A percentile compares a stretch with the other conserved stretches of the same genome.
phyloP scores from a whole-genome alignment of 2,888 invertebrate species.

The Sthenelais limicola region DNA sequence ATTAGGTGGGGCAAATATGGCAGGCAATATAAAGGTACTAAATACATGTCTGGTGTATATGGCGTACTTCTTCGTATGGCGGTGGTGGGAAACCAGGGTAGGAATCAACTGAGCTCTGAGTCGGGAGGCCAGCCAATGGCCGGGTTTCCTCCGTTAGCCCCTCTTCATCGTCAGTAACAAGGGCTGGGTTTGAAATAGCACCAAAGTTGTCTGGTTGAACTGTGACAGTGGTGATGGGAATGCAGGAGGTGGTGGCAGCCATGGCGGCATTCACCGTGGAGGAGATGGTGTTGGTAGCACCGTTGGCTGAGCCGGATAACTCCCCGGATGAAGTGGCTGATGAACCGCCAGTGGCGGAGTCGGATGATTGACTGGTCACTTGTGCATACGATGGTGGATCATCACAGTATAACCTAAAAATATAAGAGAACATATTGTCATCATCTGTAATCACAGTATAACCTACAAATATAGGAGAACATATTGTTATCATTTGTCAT shows the following conservation, averaged over 20 bases:
- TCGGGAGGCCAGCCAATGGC: not conserved
- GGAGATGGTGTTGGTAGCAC: slow-evolving; percentile 5
- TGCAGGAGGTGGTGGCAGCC: no score
- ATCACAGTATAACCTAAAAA: slow-evolving; percentile 39
- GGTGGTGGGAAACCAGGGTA: slow-evolving; percentile 38
- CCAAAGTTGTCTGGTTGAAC: slow-evolving; percentile 10
- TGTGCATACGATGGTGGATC: slow-evolving; percentile 40
- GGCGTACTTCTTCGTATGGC: slow-evolving; percentile 41
- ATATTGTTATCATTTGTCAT: no score
- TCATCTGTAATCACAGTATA: no score
- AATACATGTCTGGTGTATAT: slow-evolving; percentile 32
- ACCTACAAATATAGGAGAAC: no score
- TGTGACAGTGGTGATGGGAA: not conserved
- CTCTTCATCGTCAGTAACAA: slow-evolving; percentile 21
- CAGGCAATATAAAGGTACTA: no score
- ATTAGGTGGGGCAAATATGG: no score
- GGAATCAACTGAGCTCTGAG: slow-evolving; percentile 29
- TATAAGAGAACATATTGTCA: no score
- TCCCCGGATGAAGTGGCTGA: not conserved
- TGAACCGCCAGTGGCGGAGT: slow-evolving; percentile 14
- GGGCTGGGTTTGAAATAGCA: slow-evolving; percentile 43
- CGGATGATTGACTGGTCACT: slow-evolving; percentile 30
- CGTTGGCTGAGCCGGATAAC: not conserved
- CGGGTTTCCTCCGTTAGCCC: not conserved
- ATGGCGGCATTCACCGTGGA: slow-evolving; percentile 5